Conservation (phyloP, 1,140 invertebrate species). For the Achroia grisella region DNA sequence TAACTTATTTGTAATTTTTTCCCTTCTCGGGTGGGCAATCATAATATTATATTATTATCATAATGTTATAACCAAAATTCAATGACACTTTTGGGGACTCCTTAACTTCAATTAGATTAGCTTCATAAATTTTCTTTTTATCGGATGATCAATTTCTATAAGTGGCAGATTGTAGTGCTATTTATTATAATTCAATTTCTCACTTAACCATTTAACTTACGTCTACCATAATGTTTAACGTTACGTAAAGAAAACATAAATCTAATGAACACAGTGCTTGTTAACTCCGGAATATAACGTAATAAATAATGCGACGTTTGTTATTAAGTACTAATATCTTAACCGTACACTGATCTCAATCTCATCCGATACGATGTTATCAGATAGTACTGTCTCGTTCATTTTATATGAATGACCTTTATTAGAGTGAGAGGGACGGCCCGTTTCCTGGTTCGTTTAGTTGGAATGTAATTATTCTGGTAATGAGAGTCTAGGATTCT, state of each 20-base stretch:
- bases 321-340: slow-evolving; percentile 43
- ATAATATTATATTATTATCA: too few species aligned
- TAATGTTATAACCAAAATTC: too few species aligned
- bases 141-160: too few species aligned
- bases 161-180: too few species aligned
- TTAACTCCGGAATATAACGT: slow-evolving; percentile 32
- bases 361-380: slow-evolving; percentile 44
- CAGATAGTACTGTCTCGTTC: slow-evolving; percentile 36
- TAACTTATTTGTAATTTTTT: too few species aligned
- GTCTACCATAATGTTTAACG: background rate
- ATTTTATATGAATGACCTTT: slow-evolving; percentile 12
- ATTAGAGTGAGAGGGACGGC: slow-evolving; percentile 28
- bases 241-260: slow-evolving; percentile 16
- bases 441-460: slow-evolving; percentile 26
- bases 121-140: too few species aligned
- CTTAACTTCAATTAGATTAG: too few species aligned
- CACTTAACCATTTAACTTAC: too few species aligned
- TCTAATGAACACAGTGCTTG: slow-evolving; percentile 25
- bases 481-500: slow-evolving; percentile 39
- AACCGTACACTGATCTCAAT: slow-evolving; percentile 43
- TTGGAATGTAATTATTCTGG: slow-evolving; percentile 44
- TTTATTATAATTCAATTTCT: too few species aligned
- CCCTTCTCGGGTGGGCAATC: too few species aligned
- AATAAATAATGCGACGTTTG: slow-evolving; percentile 53
- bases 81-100: too few species aligned